Conservation (phyloP, 2,797 vertebrate genomes). For the Antrozous pallidus region DNA sequence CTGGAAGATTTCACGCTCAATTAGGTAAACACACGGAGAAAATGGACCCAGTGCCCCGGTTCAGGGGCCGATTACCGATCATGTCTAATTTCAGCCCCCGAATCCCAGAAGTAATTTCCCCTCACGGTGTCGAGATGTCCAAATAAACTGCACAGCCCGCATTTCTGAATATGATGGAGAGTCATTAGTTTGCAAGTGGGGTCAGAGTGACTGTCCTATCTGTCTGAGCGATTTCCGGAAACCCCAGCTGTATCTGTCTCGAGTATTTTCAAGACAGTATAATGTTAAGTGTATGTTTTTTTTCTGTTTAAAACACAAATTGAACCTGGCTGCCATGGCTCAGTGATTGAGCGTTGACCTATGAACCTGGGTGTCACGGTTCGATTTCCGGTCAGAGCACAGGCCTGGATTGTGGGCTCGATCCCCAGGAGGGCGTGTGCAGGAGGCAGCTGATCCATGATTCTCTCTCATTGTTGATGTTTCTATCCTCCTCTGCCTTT, state of each 20-base stretch:
- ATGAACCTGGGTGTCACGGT: too few relatives aligned
- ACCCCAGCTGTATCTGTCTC: conserved; percentile 15
- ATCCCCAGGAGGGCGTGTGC: too few relatives aligned
- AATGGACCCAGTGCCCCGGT: conserved; percentile 82
- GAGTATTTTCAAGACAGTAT: conserved; percentile 24
- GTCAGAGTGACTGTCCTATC: background rate
- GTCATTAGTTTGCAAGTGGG: conserved; percentile 57
- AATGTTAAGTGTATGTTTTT: conserved; percentile 58
- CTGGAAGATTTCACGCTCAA: conserved; percentile 86
- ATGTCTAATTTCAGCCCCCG: conserved; percentile 85
- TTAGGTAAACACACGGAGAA: conserved; percentile 87
- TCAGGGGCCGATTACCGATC: conserved; percentile 85
- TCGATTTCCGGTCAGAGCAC: too few relatives aligned
- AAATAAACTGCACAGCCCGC: conserved; percentile 66
- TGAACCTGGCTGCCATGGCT: background rate
- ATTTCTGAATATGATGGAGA: conserved; percentile 63
- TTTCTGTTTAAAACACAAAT: conserved; percentile 68
- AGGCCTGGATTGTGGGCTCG: rapidly evolving
- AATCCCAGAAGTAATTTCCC: conserved; percentile 79
- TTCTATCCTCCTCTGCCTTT: too few relatives aligned
- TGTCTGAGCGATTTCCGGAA: conserved; percentile 31
- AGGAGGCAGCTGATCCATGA: too few relatives aligned
- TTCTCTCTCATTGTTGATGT: too few relatives aligned
- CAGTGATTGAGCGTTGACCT: too few relatives aligned
- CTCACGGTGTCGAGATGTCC: conserved; percentile 69